Conservation (phyloP, 2,113 vertebrate genomes). For the Opisthocomus hoazin region DNA sequence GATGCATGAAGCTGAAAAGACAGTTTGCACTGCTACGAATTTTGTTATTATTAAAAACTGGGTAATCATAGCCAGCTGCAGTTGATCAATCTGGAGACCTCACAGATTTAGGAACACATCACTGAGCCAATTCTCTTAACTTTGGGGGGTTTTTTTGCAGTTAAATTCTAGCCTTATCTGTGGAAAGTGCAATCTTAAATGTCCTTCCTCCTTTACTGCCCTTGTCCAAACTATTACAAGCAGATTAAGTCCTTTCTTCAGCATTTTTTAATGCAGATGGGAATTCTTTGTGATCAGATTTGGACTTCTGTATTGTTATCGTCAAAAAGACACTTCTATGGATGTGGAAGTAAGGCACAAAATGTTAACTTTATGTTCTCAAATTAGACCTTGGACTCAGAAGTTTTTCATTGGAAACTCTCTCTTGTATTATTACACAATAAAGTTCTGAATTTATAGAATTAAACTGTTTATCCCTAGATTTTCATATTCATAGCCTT, state of each 20-base stretch:
- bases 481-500: background rate
- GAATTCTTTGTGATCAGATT: background rate
- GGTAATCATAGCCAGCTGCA: slow-evolving; percentile 10
- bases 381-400: background rate
- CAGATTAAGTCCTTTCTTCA: background rate
- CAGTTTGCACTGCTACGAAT: background rate
- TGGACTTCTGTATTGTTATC: background rate
- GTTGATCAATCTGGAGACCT: background rate
- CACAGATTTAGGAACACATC: background rate
- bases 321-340: background rate
- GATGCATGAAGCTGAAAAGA: background rate
- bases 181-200: background rate
- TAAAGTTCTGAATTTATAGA: background rate
- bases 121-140: background rate
- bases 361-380: background rate
- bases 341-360: background rate
- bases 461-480: background rate
- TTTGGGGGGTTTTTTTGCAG: background rate
- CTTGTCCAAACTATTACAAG: background rate
- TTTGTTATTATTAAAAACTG: background rate
- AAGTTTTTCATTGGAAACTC: background rate
- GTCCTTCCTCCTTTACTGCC: background rate
- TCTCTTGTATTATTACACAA: background rate
- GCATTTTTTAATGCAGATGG: background rate
- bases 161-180: background rate